Conservation (phyloP, 2,888 invertebrate species). For the Thecophora atra region DNA sequence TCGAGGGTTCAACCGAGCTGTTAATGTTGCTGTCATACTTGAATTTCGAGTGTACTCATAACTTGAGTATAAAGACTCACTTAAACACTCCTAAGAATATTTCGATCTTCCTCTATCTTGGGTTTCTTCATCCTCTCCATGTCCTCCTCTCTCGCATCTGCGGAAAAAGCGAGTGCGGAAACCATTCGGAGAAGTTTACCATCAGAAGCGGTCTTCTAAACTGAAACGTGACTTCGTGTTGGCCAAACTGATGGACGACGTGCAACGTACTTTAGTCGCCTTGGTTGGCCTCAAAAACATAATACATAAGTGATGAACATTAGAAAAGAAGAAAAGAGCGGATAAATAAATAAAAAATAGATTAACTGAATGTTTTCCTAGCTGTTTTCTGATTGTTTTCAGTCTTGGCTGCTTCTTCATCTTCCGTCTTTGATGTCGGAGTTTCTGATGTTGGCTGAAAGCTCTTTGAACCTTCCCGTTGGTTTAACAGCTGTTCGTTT, state of each 20-base stretch:
- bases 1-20: too few species aligned
- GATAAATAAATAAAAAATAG: too few species aligned
- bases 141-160: not conserved
- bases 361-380: too few species aligned
- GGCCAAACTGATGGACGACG: not conserved
- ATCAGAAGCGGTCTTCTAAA: slow-evolving; percentile 4
- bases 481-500: too few species aligned
- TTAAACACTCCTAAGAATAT: too few species aligned
- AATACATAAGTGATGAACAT: too few species aligned
- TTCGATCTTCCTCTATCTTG: too few species aligned
- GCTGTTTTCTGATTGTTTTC: not conserved
- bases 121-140: not conserved
- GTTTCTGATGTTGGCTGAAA: slow-evolving; percentile 39
- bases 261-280: not conserved
- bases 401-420: slow-evolving; percentile 18
- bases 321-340: not conserved
- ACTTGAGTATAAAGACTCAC: too few species aligned
- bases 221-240: not conserved
- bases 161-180: not conserved
- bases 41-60: too few species aligned
- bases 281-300: too few species aligned
- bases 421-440: not conserved
- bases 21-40: too few species aligned
- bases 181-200: not conserved
- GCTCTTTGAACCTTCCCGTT: too few species aligned